Conservation (phyloP, 2,113 vertebrate genomes). For the Scophthalmus maximus region DNA sequence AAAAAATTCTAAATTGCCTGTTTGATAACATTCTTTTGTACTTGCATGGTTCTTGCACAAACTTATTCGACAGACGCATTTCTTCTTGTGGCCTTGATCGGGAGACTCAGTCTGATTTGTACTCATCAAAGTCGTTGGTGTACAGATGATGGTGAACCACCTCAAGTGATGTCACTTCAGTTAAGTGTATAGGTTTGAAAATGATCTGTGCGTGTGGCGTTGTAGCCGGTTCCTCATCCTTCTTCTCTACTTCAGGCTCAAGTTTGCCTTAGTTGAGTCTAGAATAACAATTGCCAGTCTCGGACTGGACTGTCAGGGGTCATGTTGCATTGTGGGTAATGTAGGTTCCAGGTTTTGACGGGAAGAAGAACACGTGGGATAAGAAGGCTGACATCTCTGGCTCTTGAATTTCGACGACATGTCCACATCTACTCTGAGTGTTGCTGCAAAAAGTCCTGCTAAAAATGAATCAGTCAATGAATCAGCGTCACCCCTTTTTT, state of each 20-base stretch:
- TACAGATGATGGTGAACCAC: too few species aligned
- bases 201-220: not conserved
- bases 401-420: not conserved
- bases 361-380: not conserved
- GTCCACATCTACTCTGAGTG: not conserved
- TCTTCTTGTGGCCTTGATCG: too few species aligned
- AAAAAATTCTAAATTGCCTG: too few species aligned
- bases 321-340: slow-evolving; percentile 22
- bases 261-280: not conserved
- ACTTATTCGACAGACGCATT: too few species aligned
- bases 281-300: not conserved
- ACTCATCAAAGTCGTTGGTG: too few species aligned
- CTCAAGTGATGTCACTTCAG: too few species aligned
- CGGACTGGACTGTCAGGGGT: not conserved
- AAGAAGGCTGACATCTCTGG: not conserved
- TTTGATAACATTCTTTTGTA: too few species aligned
- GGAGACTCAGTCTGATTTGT: too few species aligned
- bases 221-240: not conserved
- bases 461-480: not conserved
- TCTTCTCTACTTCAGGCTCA: not conserved
- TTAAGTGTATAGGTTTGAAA: not conserved
- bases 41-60: too few species aligned
- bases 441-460: too few species aligned
- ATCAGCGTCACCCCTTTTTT: slow-evolving; percentile 9
- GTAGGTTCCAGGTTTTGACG: not conserved